phyloP scores from a whole-genome alignment of 2,797 vertebrate genomes.

The Choloepus didactylus region DNA sequence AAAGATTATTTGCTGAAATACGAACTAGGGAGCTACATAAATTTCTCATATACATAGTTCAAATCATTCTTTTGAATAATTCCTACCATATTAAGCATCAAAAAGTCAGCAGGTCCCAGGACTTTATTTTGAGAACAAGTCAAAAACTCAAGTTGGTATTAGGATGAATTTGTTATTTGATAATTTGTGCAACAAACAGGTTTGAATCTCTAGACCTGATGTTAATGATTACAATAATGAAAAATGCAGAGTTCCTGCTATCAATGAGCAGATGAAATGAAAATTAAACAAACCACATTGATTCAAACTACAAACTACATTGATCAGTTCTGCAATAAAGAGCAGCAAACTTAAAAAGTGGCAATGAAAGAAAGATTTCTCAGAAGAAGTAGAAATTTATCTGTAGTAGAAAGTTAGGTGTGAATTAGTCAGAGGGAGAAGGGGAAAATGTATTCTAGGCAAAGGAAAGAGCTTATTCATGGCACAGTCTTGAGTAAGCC shows the following conservation, averaged over 20 bases:
- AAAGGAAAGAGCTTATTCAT: background rate
- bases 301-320: no score
- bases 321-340: background rate
- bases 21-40: background rate
- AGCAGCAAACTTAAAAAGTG: background rate
- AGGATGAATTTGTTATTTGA: background rate
- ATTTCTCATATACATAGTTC: background rate
- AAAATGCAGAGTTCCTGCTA: background rate
- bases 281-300: background rate
- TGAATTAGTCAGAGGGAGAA: background rate
- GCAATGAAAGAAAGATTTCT: background rate
- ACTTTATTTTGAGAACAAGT: constrained; percentile 27
- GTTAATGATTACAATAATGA: background rate
- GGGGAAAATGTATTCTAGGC: background rate
- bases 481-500: background rate
- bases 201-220: background rate
- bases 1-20: background rate
- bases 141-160: background rate
- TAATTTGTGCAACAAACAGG: background rate
- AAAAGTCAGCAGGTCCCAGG: background rate
- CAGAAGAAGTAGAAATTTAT: background rate
- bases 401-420: background rate
- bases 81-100: background rate
- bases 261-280: background rate
- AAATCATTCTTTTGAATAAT: background rate